Conservation (phyloP, 2,113 vertebrate species). For the Craseonycteris thonglongyai region DNA sequence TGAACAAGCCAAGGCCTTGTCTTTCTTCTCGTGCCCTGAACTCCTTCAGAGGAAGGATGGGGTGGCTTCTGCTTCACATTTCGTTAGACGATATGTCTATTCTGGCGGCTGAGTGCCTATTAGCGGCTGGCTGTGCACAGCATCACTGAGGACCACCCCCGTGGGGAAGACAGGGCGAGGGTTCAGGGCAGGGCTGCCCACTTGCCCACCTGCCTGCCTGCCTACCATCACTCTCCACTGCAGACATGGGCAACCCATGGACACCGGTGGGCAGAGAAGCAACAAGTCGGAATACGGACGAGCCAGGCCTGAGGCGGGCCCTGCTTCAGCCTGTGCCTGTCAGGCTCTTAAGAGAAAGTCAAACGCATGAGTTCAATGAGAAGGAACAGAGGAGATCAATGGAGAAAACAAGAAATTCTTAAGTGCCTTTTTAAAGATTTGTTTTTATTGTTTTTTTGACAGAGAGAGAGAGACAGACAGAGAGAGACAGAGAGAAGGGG, state of each 20-base stretch:
- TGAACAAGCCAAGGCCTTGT: not conserved
- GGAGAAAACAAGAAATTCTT: not conserved
- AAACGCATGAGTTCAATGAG: not conserved
- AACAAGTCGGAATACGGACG: not conserved
- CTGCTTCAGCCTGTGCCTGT: not conserved
- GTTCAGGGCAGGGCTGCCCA: not conserved
- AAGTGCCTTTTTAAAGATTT: not conserved
- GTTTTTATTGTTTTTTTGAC: no score
- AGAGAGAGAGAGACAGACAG: no score
- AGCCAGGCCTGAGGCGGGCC: not conserved
- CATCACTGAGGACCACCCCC: not conserved
- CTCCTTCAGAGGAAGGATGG: not conserved
- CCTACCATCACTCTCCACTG: not conserved
- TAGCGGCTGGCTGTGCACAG: not conserved
- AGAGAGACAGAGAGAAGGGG: no score
- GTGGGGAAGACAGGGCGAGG: not conserved
- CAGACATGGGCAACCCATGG: accelerated
- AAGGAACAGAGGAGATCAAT: not conserved
- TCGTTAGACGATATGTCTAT: not conserved
- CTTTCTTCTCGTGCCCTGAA: not conserved
- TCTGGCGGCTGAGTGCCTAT: not conserved
- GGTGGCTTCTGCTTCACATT: not conserved
- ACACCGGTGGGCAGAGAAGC: not conserved
- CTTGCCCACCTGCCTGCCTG: not conserved
- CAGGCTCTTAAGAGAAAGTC: not conserved